phyloP scores from a whole-genome alignment of 2,113 vertebrate genomes.

The Electrona antarctica region DNA sequence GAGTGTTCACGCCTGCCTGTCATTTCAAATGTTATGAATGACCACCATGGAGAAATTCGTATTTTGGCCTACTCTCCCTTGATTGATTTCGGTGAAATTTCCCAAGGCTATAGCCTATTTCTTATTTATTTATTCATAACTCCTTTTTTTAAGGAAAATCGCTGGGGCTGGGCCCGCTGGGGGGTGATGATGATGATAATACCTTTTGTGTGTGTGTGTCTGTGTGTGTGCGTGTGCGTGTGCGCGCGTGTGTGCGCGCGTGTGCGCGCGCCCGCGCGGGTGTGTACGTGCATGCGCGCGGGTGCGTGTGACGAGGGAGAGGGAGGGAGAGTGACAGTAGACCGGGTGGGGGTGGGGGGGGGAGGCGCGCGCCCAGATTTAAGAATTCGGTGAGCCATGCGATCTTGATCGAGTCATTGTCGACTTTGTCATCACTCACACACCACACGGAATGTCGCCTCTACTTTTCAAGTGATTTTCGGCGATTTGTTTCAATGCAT shows the following conservation, averaged over 20 bases:
- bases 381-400: slow-evolving; percentile 32
- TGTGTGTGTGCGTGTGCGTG: too few relatives aligned
- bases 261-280: background rate
- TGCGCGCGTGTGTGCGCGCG: background rate
- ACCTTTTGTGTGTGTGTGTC: too few relatives aligned
- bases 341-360: background rate
- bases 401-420: slow-evolving; percentile 15
- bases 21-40: too few relatives aligned
- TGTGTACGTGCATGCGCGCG: background rate
- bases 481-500: slow-evolving; percentile 41
- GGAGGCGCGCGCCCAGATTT: background rate
- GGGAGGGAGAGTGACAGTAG: background rate
- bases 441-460: slow-evolving; percentile 35
- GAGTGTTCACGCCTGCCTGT: too few relatives aligned
- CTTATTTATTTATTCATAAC: background rate
- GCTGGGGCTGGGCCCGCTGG: too few relatives aligned
- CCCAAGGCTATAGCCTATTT: background rate
- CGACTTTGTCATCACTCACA: slow-evolving; percentile 1
- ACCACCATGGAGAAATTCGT: too few relatives aligned
- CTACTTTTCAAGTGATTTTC: slow-evolving; percentile 32
- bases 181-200: too few relatives aligned
- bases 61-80: too few relatives aligned
- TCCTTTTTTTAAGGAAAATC: too few relatives aligned
- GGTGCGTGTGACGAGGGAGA: slow-evolving; percentile 7
- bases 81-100: too few relatives aligned